A percentile compares a stretch with the other conserved stretches of the same genome.
Evolutionary conservation across 2,113 vertebrate species (phyloP).

Genomic region (Saccopteryx leptura): DNA sequence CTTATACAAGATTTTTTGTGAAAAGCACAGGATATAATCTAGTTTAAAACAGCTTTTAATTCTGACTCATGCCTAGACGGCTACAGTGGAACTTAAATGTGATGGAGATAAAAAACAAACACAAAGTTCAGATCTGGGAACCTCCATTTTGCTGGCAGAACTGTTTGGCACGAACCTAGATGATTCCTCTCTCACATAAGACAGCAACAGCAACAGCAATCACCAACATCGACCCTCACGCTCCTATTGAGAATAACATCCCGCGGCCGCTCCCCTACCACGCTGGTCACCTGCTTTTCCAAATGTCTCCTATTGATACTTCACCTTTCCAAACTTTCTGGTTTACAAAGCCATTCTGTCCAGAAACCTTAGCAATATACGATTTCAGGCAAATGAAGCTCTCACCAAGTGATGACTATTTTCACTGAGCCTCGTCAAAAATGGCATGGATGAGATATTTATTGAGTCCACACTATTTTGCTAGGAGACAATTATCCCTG

Average conservation of each 20-base stretch:
- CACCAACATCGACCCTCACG: neutral
- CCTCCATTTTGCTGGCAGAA: neutral
- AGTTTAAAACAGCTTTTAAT: slow-evolving; percentile 48
- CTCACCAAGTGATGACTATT: neutral
- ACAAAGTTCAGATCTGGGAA: neutral
- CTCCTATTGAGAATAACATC: neutral
- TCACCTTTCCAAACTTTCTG: neutral
- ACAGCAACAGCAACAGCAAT: neutral
- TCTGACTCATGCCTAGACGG: neutral
- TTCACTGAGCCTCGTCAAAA: neutral
- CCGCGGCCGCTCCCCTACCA: neutral
- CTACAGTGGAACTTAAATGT: neutral
- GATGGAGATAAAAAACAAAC: neutral
- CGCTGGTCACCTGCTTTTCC: neutral
- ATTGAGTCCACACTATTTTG: neutral
- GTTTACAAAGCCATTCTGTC: neutral
- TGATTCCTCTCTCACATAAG: neutral
- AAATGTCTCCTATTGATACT: neutral
- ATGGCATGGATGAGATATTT: neutral
- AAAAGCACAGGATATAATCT: slow-evolving; percentile 8
- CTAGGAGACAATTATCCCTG: neutral
- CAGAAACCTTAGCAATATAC: neutral
- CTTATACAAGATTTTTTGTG: neutral
- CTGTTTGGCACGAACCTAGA: neutral
- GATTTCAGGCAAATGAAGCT: slow-evolving; percentile 20